Evolutionary conservation across 2,888 invertebrate species (phyloP).

Genomic region (Orchesellides sinensis): DNA sequence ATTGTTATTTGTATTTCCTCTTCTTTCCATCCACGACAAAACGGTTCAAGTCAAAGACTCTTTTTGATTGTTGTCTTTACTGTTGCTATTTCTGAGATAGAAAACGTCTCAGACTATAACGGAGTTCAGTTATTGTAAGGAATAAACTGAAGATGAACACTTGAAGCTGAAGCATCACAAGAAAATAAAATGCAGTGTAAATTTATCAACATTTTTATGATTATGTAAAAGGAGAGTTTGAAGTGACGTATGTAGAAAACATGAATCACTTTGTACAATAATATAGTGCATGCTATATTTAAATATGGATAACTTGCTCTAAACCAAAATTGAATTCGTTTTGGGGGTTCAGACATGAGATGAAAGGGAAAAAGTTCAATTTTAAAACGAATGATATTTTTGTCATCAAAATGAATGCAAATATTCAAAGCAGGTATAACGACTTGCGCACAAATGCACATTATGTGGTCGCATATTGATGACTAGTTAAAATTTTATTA

Average conservation of each 20-base stretch:
- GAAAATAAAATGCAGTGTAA: no score
- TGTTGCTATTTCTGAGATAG: neutral
- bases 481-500: neutral
- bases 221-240: no score
- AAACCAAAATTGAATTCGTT: no score
- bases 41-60: neutral
- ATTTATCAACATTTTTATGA: no score
- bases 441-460: neutral
- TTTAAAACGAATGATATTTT: neutral
- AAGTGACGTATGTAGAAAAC: no score
- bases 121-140: neutral
- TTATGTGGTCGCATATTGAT: conserved; percentile 1
- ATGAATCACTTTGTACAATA: no score
- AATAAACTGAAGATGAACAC: no score
- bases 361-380: neutral
- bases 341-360: neutral
- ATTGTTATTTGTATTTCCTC: conserved; percentile 25
- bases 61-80: neutral
- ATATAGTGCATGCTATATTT: no score
- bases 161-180: no score
- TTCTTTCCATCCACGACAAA: no score
- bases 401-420: neutral
- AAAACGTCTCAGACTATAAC: neutral
- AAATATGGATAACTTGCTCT: no score
- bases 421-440: neutral